Percentiles rank a stretch among this genome's conserved stretches.
These are phyloP conservation scores for Lepidiolamprologus cunningtoni DNA, from an alignment of 2,113 vertebrate genomes.

Conservation along the genomic window DNA sequence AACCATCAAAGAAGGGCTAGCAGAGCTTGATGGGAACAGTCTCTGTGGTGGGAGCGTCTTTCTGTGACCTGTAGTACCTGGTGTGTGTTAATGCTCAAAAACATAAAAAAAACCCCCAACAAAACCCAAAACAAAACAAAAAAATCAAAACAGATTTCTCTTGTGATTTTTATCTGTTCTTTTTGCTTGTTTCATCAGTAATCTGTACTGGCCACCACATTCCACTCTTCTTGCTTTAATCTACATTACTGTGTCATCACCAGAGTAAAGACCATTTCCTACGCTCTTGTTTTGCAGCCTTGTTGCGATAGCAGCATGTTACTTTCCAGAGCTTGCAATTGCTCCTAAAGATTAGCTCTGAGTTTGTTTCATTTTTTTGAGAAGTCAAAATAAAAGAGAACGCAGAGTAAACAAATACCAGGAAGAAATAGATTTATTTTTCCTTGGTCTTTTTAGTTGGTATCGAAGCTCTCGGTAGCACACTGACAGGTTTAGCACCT, in stretches of 20 bases:
- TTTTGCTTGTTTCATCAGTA: background rate
- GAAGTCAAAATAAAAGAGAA: background rate
- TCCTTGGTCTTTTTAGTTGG: background rate
- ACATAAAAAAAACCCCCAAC: fast-evolving
- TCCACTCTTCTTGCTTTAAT: background rate
- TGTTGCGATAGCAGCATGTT: background rate
- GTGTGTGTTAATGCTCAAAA: background rate
- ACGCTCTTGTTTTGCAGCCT: background rate
- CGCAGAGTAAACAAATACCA: background rate
- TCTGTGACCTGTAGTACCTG: constrained; percentile 17
- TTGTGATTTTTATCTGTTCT: background rate
- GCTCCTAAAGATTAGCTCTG: background rate
- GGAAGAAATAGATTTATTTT: background rate
- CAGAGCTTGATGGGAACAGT: background rate
- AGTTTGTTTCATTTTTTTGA: background rate
- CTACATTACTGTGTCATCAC: background rate
- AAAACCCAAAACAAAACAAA: background rate
- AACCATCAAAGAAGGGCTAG: constrained; percentile 28
- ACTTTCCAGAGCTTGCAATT: background rate
- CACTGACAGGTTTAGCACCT: background rate
- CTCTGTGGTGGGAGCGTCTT: background rate
- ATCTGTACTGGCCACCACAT: background rate
- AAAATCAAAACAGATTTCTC: background rate
- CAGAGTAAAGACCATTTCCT: background rate
- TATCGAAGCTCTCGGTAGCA: background rate